Evolutionary conservation across 1,140 invertebrate genomes (phyloP).

Genomic region (Hydropsyche tenuis): DNA sequence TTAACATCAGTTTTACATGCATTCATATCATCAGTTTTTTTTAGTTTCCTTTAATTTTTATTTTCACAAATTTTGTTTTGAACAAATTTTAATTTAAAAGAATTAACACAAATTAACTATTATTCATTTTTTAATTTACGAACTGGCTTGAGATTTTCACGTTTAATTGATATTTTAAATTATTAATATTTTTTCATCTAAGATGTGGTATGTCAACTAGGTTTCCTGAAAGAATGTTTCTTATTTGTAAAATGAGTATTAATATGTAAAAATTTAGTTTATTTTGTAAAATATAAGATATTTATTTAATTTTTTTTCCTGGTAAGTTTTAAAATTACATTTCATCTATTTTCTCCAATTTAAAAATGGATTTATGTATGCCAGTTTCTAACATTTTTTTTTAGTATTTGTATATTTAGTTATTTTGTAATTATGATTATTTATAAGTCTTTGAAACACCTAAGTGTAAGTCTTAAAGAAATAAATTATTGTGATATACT

Average conservation of each 20-base stretch:
- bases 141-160: slow-evolving; percentile 6
- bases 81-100: neutral
- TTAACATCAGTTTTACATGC: too few species aligned
- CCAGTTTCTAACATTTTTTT: slow-evolving; percentile 18
- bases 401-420: slow-evolving; percentile 26
- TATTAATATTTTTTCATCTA: slow-evolving; percentile 13
- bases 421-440: slow-evolving; percentile 42
- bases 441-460: slow-evolving; percentile 45
- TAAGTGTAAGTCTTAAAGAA: slow-evolving; percentile 41
- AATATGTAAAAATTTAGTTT: slow-evolving; percentile 29
- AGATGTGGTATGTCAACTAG: neutral
- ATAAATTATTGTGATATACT: slow-evolving; percentile 51
- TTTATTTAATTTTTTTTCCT: slow-evolving; percentile 43
- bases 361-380: slow-evolving; percentile 22
- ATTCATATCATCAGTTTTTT: neutral
- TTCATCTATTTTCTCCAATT: slow-evolving; percentile 18
- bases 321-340: slow-evolving; percentile 8
- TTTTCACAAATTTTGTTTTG: neutral
- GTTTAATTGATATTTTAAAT: slow-evolving; percentile 37
- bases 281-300: slow-evolving; percentile 45
- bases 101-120: slow-evolving; percentile 16
- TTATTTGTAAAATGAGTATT: slow-evolving; percentile 23
- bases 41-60: slow-evolving; percentile 5
- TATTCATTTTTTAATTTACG: slow-evolving; percentile 4
- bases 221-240: neutral